phyloP scores from a whole-genome alignment of 2,797 vertebrate genomes.

The Chelmon rostratus region DNA sequence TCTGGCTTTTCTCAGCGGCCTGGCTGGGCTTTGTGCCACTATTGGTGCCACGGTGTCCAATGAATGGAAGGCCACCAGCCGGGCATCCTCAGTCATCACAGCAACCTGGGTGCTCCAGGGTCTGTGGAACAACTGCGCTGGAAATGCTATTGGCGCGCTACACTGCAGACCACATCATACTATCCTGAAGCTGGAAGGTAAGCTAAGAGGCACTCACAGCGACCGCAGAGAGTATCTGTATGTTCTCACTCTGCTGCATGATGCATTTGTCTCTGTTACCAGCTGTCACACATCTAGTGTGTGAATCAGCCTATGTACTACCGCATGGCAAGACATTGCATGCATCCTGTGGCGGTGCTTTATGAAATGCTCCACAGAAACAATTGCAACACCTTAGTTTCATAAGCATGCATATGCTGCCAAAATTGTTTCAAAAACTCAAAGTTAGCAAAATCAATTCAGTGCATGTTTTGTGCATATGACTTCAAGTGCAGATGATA shows the following conservation, averaged over 20 bases:
- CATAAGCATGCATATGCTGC: background rate
- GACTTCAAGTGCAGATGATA: background rate
- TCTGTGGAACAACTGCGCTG: constrained; percentile 95
- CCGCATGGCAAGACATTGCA: background rate
- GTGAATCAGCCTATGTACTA: background rate
- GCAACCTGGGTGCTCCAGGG: constrained; percentile 96
- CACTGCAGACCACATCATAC: constrained; percentile 91
- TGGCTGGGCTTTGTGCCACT: constrained; percentile 89
- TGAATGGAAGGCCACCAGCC: constrained; percentile 94
- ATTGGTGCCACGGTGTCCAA: constrained; percentile 91
- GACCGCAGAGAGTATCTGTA: background rate
- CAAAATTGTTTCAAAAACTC: background rate
- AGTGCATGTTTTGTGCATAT: background rate
- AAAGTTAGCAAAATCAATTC: background rate
- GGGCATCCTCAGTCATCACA: constrained; percentile 94
- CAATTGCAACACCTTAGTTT: background rate
- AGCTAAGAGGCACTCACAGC: constrained; percentile 47
- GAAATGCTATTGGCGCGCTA: constrained; percentile 92
- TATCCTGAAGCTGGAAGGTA: constrained; percentile 92
- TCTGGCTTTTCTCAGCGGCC: constrained; percentile 88
- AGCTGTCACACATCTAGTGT: background rate
- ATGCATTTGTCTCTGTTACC: background rate
- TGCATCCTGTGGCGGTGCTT: background rate
- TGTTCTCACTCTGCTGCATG: background rate
- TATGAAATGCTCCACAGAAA: background rate